Conservation (phyloP, 2,888 invertebrate genomes). For the Sminthurides aquaticus region DNA sequence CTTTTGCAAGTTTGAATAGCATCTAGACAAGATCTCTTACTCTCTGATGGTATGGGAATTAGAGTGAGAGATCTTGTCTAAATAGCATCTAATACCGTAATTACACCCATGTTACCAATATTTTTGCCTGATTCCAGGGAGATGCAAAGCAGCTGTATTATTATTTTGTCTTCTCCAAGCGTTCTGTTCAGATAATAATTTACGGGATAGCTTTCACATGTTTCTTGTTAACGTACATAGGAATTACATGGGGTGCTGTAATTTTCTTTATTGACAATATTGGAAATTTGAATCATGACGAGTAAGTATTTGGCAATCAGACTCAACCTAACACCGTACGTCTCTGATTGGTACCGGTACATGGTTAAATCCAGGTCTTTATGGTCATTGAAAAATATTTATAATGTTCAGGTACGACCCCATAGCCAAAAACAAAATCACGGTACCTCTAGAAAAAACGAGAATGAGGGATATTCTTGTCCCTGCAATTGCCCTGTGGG, state of each 20-base stretch:
- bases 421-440: not conserved
- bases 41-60: too few relatives aligned
- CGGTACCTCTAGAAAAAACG: not conserved
- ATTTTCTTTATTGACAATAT: not conserved
- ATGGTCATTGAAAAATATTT: not conserved
- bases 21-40: too few relatives aligned
- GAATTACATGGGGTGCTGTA: too few relatives aligned
- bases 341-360: not conserved
- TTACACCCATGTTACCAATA: too few relatives aligned
- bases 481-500: not conserved
- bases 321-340: too few relatives aligned
- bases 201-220: not conserved
- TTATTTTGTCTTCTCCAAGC: not conserved
- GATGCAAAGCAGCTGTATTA: not conserved
- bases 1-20: too few relatives aligned
- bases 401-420: not conserved
- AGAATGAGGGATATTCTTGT: not conserved
- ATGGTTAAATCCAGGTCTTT: not conserved
- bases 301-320: not conserved
- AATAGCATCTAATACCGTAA: too few relatives aligned
- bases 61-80: too few relatives aligned
- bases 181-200: not conserved
- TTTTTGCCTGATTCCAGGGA: too few relatives aligned
- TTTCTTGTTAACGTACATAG: too few relatives aligned
- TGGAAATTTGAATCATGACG: slow-evolving; percentile 3